Evolutionary conservation across 2,888 invertebrate species (phyloP).

Genomic region (Lissonota sp.): DNA sequence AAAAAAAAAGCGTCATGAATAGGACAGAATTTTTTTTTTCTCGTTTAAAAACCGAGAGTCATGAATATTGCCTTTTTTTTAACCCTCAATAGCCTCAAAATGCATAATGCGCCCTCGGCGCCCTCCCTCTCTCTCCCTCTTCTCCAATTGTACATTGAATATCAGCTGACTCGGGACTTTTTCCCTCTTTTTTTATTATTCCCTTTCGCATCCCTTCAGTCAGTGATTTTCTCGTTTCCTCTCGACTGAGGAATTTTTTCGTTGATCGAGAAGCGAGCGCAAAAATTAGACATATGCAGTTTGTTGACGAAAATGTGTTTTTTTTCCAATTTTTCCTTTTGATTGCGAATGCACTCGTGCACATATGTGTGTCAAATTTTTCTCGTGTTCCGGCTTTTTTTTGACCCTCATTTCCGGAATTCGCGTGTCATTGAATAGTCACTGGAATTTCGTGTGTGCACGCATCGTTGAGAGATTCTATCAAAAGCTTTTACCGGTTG

Average conservation of each 20-base stretch:
- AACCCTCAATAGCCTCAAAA: background rate
- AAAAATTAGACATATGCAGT: no score
- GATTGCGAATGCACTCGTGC: no score
- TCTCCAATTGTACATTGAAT: constrained; percentile 10
- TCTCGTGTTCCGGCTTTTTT: no score
- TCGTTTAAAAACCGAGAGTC: constrained; percentile 11
- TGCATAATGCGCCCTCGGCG: no score
- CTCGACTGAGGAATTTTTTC: no score
- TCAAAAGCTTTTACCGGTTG: no score
- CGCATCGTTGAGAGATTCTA: background rate
- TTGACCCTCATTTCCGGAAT: no score
- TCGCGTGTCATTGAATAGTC: background rate
- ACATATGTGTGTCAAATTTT: no score
- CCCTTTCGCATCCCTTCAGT: background rate
- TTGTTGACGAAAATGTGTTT: no score
- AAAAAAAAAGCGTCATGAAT: background rate
- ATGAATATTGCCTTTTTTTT: constrained; percentile 14
- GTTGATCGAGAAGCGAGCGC: no score
- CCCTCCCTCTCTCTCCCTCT: background rate
- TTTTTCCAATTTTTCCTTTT: no score
- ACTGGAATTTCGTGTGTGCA: background rate
- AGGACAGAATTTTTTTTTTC: background rate
- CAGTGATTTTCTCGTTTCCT: background rate
- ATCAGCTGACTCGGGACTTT: constrained; percentile 35
- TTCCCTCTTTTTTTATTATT: background rate